Conservation (phyloP, 2,888 invertebrate genomes). For the Ormia ochracea region DNA sequence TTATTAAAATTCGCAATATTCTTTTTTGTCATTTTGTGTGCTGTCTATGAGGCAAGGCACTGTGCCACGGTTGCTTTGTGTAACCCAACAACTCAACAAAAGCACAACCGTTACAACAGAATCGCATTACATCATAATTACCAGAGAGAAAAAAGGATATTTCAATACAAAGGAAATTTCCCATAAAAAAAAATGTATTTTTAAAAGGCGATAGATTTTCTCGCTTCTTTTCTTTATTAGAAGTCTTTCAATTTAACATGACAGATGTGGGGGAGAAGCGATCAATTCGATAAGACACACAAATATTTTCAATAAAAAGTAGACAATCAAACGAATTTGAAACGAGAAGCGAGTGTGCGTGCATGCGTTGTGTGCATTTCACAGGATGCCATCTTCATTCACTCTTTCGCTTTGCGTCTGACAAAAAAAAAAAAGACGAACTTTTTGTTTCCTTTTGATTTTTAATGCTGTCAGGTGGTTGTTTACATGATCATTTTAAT, state of each 20-base stretch:
- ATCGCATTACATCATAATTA: constrained; percentile 58
- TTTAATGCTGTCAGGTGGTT: constrained; percentile 62
- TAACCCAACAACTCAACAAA: neutral
- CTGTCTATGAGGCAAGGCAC: neutral
- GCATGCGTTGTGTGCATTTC: neutral
- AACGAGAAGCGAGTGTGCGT: constrained; percentile 7
- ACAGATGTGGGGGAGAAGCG: constrained; percentile 51
- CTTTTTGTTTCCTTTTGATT: constrained; percentile 47
- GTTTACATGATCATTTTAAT: constrained; percentile 48
- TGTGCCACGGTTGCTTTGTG: too few species aligned
- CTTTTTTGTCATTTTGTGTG: too few species aligned
- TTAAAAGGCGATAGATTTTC: constrained; percentile 55
- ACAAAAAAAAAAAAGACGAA: constrained; percentile 60
- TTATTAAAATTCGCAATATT: neutral
- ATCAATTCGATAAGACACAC: constrained; percentile 21
- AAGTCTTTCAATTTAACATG: constrained; percentile 16
- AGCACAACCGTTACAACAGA: constrained; percentile 27
- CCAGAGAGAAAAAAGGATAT: constrained; percentile 41
- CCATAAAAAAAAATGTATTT: constrained; percentile 19
- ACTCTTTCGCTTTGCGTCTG: constrained; percentile 31
- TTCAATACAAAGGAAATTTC: constrained; percentile 33
- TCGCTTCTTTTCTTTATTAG: constrained; percentile 47
- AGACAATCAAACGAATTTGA: constrained; percentile 35
- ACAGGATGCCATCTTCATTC: constrained; percentile 41
- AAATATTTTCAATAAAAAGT: constrained; percentile 10